Conservation (phyloP, 2,888 invertebrate genomes). For the Idaea straminata region DNA sequence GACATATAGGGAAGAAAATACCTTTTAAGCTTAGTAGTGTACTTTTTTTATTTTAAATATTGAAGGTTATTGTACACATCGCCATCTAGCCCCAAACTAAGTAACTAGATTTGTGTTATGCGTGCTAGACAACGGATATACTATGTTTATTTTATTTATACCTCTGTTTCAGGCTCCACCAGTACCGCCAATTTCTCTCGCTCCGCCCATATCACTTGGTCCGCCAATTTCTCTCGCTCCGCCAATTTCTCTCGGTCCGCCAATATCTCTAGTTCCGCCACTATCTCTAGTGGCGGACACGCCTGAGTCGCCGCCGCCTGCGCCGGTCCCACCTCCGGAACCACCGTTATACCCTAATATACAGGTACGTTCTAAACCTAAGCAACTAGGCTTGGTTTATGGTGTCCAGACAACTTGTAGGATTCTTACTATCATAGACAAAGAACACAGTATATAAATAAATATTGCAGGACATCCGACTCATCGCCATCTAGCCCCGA, state of each 20-base stretch:
- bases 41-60: too few species aligned
- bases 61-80: too few species aligned
- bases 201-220: constrained; percentile 25
- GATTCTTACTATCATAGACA: constrained; percentile 9
- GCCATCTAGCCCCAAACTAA: too few species aligned
- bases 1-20: too few species aligned
- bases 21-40: too few species aligned
- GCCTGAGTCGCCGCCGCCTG: constrained; percentile 71
- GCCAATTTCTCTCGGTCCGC: constrained; percentile 46
- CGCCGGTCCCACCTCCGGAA: constrained; percentile 34
- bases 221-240: constrained; percentile 22
- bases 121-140: too few species aligned
- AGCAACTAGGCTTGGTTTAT: constrained; percentile 16
- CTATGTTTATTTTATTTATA: too few species aligned
- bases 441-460: too few species aligned
- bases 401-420: background rate
- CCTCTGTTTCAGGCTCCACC: constrained; percentile 10
- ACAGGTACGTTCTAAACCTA: constrained; percentile 12
- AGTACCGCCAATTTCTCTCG: constrained; percentile 23
- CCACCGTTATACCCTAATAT: constrained; percentile 18
- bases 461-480: too few species aligned
- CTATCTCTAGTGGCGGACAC: constrained; percentile 53
- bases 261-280: constrained; percentile 10
- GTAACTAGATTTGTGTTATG: too few species aligned
- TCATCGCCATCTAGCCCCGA: too few species aligned